phyloP scores from a whole-genome alignment of 2,797 vertebrate species.

The Leptodactylus fallax region DNA sequence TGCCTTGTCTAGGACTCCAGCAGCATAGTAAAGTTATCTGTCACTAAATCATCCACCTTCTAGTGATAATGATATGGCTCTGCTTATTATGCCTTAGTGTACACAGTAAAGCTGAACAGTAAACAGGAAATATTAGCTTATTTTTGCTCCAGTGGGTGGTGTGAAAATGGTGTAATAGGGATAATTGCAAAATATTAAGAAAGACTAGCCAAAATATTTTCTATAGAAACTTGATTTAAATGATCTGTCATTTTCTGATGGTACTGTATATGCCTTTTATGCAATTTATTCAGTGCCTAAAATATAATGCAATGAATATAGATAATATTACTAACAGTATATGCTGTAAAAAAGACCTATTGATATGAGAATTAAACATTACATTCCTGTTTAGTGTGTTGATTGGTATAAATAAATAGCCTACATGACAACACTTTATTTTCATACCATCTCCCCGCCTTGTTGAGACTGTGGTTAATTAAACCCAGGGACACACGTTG shows the following conservation, averaged over 20 bases:
- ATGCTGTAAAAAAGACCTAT: background rate
- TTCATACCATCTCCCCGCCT: conserved; percentile 52
- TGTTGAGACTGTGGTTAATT: conserved; percentile 76
- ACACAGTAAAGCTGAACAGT: background rate
- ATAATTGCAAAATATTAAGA: background rate
- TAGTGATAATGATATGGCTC: background rate
- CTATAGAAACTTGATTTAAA: background rate
- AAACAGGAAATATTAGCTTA: background rate
- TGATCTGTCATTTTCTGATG: background rate
- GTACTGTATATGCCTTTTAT: background rate
- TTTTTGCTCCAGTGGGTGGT: background rate
- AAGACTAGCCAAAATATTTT: background rate
- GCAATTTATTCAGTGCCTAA: background rate
- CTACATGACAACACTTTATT: conserved; percentile 47
- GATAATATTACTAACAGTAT: background rate
- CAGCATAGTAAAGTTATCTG: background rate
- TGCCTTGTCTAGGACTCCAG: background rate
- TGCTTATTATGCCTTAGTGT: background rate
- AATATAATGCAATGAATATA: background rate
- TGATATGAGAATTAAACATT: background rate
- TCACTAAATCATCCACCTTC: background rate
- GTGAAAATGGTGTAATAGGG: background rate
- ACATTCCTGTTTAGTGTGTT: conserved; percentile 27
- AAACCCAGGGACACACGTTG: conserved; percentile 70
- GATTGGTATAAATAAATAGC: conserved; percentile 44